A percentile compares a stretch with the other conserved stretches of the same genome.
phyloP scores from a whole-genome alignment of 2,797 vertebrate genomes.

The Gallinago nigripennis region DNA sequence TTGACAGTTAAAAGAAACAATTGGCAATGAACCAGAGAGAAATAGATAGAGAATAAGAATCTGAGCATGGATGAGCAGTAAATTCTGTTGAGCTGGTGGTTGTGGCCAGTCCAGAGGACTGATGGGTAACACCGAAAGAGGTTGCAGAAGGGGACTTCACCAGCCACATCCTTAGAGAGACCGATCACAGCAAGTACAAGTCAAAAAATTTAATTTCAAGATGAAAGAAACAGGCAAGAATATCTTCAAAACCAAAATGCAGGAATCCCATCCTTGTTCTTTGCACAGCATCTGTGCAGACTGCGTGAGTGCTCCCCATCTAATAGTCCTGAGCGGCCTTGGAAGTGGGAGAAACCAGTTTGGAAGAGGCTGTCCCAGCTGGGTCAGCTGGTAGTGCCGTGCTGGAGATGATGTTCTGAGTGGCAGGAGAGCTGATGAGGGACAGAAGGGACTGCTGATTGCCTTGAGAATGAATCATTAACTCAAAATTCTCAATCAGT shows the following conservation, averaged over 20 bases:
- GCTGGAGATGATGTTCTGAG: neutral
- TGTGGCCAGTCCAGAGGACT: neutral
- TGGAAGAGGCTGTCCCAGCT: neutral
- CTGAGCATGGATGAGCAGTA: neutral
- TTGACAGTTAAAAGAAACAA: neutral
- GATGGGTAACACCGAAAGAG: neutral
- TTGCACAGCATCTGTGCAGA: neutral
- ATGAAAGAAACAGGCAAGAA: neutral
- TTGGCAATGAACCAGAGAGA: neutral
- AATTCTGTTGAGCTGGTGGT: neutral
- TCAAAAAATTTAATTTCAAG: neutral
- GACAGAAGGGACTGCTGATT: neutral
- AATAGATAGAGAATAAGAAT: neutral
- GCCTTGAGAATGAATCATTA: neutral
- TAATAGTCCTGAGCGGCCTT: neutral
- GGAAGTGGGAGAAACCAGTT: neutral
- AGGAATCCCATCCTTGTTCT: neutral
- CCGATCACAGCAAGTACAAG: neutral
- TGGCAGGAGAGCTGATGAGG: neutral
- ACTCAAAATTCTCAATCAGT: neutral
- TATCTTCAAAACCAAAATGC: neutral
- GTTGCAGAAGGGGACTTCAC: neutral
- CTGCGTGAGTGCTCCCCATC: fast-evolving
- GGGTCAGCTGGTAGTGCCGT: neutral
- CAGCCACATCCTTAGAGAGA: neutral